Conservation (phyloP, 2,888 invertebrate genomes). For the Odontocerum albicorne region DNA sequence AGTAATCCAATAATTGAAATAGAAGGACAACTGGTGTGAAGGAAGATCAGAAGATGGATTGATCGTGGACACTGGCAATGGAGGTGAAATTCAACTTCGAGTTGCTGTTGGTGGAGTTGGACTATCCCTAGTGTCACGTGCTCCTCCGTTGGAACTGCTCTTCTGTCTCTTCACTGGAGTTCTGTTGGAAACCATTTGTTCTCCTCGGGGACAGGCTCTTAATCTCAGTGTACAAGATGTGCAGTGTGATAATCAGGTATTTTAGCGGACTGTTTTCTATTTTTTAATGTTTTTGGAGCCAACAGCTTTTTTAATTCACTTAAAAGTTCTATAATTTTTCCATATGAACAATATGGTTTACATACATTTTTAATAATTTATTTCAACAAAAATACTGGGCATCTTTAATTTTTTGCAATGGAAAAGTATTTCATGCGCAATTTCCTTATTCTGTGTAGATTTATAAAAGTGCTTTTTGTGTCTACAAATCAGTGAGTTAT, state of each 20-base stretch:
- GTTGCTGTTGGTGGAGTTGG: slow-evolving; percentile 69
- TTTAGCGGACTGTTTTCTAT: too few relatives aligned
- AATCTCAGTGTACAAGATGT: slow-evolving; percentile 77
- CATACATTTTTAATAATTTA: too few relatives aligned
- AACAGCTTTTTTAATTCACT: too few relatives aligned
- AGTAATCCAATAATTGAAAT: background rate
- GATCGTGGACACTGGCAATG: slow-evolving; percentile 39
- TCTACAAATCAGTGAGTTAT: too few relatives aligned
- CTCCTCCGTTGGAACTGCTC: slow-evolving; percentile 78
- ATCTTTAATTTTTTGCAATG: too few relatives aligned
- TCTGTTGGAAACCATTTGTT: slow-evolving; percentile 61
- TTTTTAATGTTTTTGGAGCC: too few relatives aligned
- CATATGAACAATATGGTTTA: too few relatives aligned
- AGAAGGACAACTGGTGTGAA: slow-evolving; percentile 40
- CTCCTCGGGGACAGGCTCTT: slow-evolving; percentile 57
- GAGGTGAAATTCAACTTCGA: slow-evolving; percentile 63
- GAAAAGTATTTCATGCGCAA: too few relatives aligned
- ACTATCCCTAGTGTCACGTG: slow-evolving; percentile 74
- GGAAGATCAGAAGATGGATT: slow-evolving; percentile 23
- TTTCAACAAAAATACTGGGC: too few relatives aligned
- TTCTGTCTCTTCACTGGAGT: slow-evolving; percentile 72
- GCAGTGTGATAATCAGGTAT: slow-evolving; percentile 86
- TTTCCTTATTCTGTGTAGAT: too few relatives aligned
- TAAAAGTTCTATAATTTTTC: too few relatives aligned
- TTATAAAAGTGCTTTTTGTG: too few relatives aligned